Conservation (phyloP, 1,140 invertebrate genomes). For the Leptinotarsa defecta region DNA sequence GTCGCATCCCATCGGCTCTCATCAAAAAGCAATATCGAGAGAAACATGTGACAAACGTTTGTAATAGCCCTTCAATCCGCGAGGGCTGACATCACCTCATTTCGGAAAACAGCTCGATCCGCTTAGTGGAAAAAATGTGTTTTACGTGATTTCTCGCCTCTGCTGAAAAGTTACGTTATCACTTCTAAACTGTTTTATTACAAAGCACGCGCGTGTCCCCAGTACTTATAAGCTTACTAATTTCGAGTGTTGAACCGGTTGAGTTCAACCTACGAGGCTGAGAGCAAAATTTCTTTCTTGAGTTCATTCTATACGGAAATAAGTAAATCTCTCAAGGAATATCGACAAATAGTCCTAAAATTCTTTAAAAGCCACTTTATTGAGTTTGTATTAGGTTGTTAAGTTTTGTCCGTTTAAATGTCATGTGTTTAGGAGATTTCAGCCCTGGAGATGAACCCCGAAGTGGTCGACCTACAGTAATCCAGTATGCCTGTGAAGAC, state of each 20-base stretch:
- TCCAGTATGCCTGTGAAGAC: too few relatives aligned
- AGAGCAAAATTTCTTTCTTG: too few relatives aligned
- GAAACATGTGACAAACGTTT: neutral
- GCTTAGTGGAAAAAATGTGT: constrained; percentile 10
- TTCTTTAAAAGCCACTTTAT: too few relatives aligned
- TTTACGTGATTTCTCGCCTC: constrained; percentile 3
- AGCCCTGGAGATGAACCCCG: too few relatives aligned
- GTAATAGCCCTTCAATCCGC: constrained; percentile 1
- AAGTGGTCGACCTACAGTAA: too few relatives aligned
- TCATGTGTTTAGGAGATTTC: too few relatives aligned
- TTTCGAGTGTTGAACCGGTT: neutral
- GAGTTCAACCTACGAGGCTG: neutral
- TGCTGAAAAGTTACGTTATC: constrained; percentile 8
- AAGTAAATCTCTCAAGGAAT: too few relatives aligned
- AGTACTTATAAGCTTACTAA: constrained; percentile 10
- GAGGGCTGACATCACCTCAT: neutral
- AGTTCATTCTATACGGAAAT: too few relatives aligned
- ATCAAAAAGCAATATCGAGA: neutral
- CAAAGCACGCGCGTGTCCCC: constrained; percentile 12
- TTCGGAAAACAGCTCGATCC: neutral
- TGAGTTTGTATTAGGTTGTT: too few relatives aligned
- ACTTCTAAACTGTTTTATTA: constrained; percentile 20
- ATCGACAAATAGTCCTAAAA: too few relatives aligned
- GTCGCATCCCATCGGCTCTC: neutral
- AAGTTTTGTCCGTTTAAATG: too few relatives aligned